These are phyloP conservation scores for Diphyllodes magnificus DNA, from an alignment of 2,113 vertebrate species.

Conservation along the genomic window DNA sequence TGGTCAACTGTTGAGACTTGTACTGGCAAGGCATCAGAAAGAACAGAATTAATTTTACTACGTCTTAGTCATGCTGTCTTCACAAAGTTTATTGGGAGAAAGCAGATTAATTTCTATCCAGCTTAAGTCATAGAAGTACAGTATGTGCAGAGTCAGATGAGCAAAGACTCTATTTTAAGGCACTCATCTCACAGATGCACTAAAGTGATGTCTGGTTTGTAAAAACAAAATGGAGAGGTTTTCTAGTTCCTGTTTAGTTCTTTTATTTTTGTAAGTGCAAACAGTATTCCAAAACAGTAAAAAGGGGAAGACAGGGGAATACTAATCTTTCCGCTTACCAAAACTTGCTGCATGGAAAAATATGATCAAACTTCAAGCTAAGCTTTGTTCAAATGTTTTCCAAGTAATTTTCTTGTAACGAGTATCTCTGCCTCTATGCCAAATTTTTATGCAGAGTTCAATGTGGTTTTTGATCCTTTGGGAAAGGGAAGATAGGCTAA, in stretches of 20 bases:
- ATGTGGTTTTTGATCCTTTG: neutral
- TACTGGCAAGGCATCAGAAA: neutral
- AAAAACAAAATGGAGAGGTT: neutral
- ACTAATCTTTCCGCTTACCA: neutral
- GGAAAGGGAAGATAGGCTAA: neutral
- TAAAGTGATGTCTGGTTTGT: neutral
- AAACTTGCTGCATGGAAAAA: neutral
- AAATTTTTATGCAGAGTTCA: neutral
- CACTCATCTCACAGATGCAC: neutral
- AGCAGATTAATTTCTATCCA: neutral
- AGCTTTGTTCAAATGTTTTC: neutral
- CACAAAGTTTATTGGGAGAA: neutral
- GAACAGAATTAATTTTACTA: neutral
- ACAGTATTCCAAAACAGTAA: neutral
- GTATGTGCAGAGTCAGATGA: neutral
- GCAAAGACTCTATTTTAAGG: neutral
- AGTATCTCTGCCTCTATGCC: neutral
- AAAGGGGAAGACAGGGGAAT: fast-evolving
- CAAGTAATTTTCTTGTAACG: neutral
- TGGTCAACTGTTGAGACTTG: neutral
- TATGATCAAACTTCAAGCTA: neutral
- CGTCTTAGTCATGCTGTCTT: neutral
- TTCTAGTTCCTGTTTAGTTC: neutral
- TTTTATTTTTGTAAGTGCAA: neutral
- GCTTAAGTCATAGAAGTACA: neutral